Conservation (phyloP, 2,888 invertebrate species). For the Cistogaster globosa region DNA sequence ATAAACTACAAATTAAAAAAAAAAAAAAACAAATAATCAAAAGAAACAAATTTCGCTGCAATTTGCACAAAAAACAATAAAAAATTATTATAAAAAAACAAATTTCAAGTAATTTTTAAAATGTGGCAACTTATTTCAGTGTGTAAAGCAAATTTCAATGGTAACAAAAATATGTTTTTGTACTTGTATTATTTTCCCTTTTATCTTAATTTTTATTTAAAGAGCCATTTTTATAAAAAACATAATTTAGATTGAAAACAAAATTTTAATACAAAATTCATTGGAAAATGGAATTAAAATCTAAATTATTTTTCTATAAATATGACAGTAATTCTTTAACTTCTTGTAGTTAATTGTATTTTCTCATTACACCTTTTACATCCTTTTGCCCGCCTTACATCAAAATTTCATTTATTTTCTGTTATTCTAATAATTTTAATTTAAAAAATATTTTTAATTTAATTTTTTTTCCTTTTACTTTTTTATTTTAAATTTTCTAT, state of each 20-base stretch:
- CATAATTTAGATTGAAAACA: too few species aligned
- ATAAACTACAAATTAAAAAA: conserved; percentile 68
- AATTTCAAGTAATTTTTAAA: background rate
- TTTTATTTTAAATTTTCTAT: conserved; percentile 13
- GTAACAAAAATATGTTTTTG: conserved; percentile 17
- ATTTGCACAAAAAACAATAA: conserved; percentile 78
- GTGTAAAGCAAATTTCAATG: background rate
- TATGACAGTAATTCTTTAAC: too few species aligned
- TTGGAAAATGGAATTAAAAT: too few species aligned
- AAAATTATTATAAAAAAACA: conserved; percentile 75
- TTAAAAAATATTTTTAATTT: background rate
- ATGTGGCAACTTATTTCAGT: background rate
- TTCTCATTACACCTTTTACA: too few species aligned
- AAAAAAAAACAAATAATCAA: conserved; percentile 69
- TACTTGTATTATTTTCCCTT: background rate
- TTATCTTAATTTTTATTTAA: background rate
- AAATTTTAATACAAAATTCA: too few species aligned
- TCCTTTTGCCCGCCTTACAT: too few species aligned
- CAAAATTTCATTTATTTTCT: background rate
- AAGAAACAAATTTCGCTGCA: conserved; percentile 78
- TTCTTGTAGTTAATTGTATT: too few species aligned
- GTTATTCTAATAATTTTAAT: background rate
- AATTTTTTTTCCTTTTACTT: background rate
- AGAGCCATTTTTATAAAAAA: too few species aligned
- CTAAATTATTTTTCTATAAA: too few species aligned